Conservation (phyloP, 2,113 vertebrate species). For the Orycteropus afer region DNA sequence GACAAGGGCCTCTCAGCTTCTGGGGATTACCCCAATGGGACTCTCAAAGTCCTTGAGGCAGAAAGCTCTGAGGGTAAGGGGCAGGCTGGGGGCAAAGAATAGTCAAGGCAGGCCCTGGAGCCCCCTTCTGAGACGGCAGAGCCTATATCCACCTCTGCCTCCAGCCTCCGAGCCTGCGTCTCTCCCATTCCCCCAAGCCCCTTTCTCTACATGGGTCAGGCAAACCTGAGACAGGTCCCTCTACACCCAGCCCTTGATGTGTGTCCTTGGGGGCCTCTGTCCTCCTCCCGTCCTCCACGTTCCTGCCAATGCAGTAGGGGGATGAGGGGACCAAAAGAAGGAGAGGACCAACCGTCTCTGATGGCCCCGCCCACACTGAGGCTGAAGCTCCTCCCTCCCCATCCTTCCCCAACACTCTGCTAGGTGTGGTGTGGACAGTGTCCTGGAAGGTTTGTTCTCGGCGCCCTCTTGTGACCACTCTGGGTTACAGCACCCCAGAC, state of each 20-base stretch:
- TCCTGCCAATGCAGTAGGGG: neutral
- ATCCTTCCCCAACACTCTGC: neutral
- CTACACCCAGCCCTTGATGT: neutral
- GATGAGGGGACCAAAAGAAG: neutral
- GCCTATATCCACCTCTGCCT: neutral
- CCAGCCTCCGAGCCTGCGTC: neutral
- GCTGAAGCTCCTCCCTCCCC: neutral
- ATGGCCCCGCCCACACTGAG: neutral
- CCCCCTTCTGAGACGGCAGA: neutral
- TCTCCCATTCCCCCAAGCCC: neutral
- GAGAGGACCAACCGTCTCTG: neutral
- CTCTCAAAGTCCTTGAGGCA: neutral
- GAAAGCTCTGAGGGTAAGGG: neutral
- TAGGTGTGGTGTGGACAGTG: accelerated
- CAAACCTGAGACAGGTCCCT: neutral
- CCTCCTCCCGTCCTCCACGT: neutral
- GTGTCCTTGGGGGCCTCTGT: neutral
- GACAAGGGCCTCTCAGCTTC: neutral
- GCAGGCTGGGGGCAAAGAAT: neutral
- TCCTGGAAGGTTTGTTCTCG: neutral
- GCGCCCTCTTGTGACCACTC: slow-evolving; percentile 36
- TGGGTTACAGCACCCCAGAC: neutral
- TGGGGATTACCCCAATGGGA: neutral
- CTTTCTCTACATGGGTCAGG: neutral
- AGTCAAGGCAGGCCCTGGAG: neutral